Conservation (phyloP, 1,140 invertebrate species). For the Yoshiicerus persimilis region DNA sequence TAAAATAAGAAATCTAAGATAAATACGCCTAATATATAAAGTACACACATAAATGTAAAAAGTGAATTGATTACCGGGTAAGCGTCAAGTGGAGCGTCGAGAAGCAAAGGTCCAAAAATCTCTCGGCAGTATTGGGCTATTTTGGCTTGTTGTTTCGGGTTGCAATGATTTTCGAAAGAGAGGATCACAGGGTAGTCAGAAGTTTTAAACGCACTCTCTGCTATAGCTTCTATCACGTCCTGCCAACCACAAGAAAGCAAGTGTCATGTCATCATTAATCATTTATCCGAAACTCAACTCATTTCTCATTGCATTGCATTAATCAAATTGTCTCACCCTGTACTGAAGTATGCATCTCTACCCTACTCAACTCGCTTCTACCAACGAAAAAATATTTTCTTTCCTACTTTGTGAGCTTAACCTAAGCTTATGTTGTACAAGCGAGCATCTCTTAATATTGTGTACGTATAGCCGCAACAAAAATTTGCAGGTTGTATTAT, state of each 20-base stretch:
- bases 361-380: not conserved
- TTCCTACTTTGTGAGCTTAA: not conserved
- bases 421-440: not conserved
- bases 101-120: constrained; percentile 92
- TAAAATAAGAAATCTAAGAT: not conserved
- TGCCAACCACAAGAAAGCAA: constrained; percentile 46
- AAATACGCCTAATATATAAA: not conserved
- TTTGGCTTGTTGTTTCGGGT: constrained; percentile 92
- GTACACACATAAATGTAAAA: not conserved
- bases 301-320: not conserved
- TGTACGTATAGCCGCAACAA: no score
- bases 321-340: not conserved
- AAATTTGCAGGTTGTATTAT: no score
- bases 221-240: constrained; percentile 95
- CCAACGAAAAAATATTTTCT: not conserved
- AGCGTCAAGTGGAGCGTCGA: constrained; percentile 83
- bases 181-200: constrained; percentile 94
- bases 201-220: constrained; percentile 96
- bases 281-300: not conserved
- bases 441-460: no score
- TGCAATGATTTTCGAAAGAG: constrained; percentile 98
- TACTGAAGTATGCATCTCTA: no score
- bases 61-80: constrained; percentile 67
- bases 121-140: constrained; percentile 95
- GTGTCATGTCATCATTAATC: constrained; percentile 18